Evolutionary conservation across 2,113 vertebrate genomes (phyloP), one percentile per base, ranked within the genome.

Genomic region (Chrysemys picta): DNA sequence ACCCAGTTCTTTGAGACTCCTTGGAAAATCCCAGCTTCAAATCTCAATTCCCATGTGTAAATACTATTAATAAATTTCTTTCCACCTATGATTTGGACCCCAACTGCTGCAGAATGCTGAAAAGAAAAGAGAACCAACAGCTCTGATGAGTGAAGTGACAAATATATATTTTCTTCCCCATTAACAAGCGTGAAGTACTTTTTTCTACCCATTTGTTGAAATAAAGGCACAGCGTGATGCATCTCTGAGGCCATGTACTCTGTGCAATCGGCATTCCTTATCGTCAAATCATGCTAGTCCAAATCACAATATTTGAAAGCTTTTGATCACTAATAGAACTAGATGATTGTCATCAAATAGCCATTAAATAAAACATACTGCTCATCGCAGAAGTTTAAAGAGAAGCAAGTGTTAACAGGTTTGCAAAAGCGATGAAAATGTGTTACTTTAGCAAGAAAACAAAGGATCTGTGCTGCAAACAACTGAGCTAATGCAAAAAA

Each of bases 271-370:
- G 53, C 13, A 81, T 56, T 85, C 16, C 84, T 81, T 10, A 47
- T 79, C 75, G 45, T 59, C 10, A 88, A 90, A 84, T 84, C 65
- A 75, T 4, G 16, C 52, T 53, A 25, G 35, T 81, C 22, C 25
- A 88, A 80, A 89, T 54, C 10, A 50, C 11, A 6, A 85, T 52
- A 62, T 79, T 35, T 57, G 6, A 69, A 85, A 87, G 69, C 12
- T 95, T 93, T 84, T 91, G 52, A n/a, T 75, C 19, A 5, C 69
- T 93, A 80, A 93, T 84, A 91, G 82, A 59, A 92, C 91, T 89
- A 6, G 0, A 57, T 72, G 19, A 38, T 38, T 38, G n/a, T 21
- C 84, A 5, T 1, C 2, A 91, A 82, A 3, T 22, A 50, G 31
- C 1, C 75, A 87, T 82, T 95, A 90, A 80, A 69, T 53, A 38